These are phyloP conservation scores for Campylomormyrus tamandua DNA, from an alignment of 2,113 vertebrate species.

Conservation along the genomic window DNA sequence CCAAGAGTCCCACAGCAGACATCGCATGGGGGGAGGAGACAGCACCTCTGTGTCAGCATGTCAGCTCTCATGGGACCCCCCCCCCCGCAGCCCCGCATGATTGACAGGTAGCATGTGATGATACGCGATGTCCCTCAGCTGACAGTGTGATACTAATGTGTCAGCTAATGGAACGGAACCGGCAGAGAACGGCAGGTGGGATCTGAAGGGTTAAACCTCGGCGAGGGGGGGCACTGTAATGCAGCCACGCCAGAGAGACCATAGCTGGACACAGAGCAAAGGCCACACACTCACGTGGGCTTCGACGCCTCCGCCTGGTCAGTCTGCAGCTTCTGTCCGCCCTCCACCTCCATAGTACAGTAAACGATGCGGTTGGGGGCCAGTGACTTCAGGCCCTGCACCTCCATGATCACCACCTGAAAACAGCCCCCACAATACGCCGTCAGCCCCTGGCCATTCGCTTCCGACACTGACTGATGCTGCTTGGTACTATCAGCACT, in stretches of 20 bases:
- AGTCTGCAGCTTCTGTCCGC: conserved; percentile 93
- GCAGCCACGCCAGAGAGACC: neutral
- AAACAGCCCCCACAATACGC: neutral
- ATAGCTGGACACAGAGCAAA: neutral
- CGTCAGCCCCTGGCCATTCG: neutral
- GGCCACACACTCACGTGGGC: conserved; percentile 72
- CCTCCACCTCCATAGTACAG: conserved; percentile 98
- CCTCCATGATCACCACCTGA: conserved; percentile 97
- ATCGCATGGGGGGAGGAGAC: neutral
- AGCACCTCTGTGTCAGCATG: neutral
- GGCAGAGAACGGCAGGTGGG: neutral
- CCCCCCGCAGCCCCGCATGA: neutral
- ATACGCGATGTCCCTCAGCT: neutral
- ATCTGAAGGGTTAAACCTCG: neutral
- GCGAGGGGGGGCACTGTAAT: neutral
- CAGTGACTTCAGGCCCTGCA: conserved; percentile 88
- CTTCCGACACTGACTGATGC: neutral
- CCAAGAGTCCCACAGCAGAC: neutral
- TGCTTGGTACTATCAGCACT: neutral
- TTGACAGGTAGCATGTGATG: neutral
- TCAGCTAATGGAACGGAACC: neutral
- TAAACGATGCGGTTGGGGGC: conserved; percentile 97
- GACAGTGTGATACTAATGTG: neutral
- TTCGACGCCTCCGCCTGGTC: conserved; percentile 98
- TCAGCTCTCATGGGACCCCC: neutral